A percentile compares a stretch with the other conserved stretches of the same genome.
These are phyloP conservation scores for Bambusicola thoracicus DNA, from an alignment of 2,113 vertebrate genomes.

Conservation along the genomic window DNA sequence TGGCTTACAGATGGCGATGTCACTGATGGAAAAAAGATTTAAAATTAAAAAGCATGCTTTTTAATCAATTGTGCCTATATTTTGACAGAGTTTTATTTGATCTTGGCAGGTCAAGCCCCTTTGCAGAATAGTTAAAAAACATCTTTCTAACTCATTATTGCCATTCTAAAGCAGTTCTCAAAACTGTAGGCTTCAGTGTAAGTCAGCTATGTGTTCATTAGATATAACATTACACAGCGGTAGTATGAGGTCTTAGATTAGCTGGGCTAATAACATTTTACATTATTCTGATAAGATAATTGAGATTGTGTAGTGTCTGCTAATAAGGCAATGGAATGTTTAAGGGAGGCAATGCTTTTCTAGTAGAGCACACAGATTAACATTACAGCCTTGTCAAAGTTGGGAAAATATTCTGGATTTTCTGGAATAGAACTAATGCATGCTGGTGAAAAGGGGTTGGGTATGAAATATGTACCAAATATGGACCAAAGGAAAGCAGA, in stretches of 20 bases:
- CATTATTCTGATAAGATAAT: conserved; percentile 45
- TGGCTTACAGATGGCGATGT: conserved; percentile 61
- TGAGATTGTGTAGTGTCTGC: conserved; percentile 1
- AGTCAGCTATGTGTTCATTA: conserved; percentile 5
- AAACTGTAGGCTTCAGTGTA: conserved; percentile 56
- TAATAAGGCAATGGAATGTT: not conserved
- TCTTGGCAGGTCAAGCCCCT: conserved; percentile 55
- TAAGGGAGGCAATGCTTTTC: not conserved
- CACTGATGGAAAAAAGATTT: conserved; percentile 51
- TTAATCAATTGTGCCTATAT: conserved; percentile 65
- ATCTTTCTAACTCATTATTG: conserved; percentile 64
- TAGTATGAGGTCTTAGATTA: conserved; percentile 50
- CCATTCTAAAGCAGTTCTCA: conserved; percentile 57
- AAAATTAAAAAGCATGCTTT: conserved; percentile 68
- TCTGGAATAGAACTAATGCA: not conserved
- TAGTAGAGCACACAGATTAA: not conserved
- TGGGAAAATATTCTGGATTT: not conserved
- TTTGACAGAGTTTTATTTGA: conserved; percentile 74
- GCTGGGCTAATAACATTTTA: conserved; percentile 58
- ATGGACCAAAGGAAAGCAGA: not conserved
- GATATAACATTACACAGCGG: conserved; percentile 10
- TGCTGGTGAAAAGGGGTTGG: not conserved
- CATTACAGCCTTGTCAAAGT: not conserved
- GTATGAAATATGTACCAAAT: not conserved
- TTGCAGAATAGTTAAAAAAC: conserved; percentile 72